phyloP scores from a whole-genome alignment of 2,888 invertebrate genomes.

The Eupithecia subfuscata region DNA sequence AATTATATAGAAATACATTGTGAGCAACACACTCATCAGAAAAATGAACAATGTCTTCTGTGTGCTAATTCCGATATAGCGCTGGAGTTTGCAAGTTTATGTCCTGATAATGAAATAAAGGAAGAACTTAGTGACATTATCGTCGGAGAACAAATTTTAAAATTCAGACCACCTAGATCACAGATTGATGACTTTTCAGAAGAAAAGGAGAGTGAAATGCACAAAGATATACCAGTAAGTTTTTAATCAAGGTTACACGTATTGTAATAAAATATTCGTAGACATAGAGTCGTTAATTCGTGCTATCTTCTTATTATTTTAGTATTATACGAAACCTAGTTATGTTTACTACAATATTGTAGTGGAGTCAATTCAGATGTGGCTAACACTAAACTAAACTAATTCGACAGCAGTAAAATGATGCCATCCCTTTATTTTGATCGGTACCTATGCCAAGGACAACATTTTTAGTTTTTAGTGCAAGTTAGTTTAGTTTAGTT shows the following conservation, averaged over 20 bases:
- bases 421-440: no score
- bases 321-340: no score
- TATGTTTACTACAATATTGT: no score
- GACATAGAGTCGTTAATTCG: no score
- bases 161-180: background rate
- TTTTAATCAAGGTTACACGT: background rate
- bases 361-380: no score
- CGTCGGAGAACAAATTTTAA: background rate
- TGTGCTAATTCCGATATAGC: conserved; percentile 2
- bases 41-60: background rate
- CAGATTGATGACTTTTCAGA: background rate
- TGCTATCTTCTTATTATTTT: no score
- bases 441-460: no score
- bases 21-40: background rate
- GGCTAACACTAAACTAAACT: no score
- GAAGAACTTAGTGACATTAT: background rate
- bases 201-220: background rate
- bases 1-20: background rate
- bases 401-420: no score
- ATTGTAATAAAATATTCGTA: background rate
- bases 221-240: background rate
- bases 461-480: no score
- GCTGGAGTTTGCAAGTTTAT: conserved; percentile 1
- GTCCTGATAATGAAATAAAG: background rate
- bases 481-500: no score